Percentiles rank a stretch among this genome's conserved stretches.
Evolutionary conservation across 2,888 invertebrate species (phyloP).

Genomic region (Epicampocera succincta): DNA sequence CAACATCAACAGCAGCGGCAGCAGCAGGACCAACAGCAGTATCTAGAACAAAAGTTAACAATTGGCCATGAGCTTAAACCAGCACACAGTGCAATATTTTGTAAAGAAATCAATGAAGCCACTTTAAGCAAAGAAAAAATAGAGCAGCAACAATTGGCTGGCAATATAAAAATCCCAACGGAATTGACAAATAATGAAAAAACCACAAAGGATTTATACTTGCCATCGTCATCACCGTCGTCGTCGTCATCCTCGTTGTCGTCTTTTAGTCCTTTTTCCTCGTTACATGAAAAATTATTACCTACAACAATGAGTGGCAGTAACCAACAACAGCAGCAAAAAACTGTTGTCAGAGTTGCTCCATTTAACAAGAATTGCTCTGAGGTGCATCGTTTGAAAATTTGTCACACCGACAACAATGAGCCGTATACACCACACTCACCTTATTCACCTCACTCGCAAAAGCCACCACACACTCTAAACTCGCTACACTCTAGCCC

Average conservation of each 20-base stretch:
- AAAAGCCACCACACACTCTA: slow-evolving; percentile 71
- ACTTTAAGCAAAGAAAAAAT: slow-evolving; percentile 33
- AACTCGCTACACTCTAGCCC: slow-evolving; percentile 25
- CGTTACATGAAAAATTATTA: slow-evolving; percentile 28
- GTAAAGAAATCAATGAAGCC: slow-evolving; percentile 66
- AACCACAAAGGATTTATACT: slow-evolving; percentile 19
- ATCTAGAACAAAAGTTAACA: slow-evolving; percentile 55
- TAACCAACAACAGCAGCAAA: slow-evolving; percentile 70
- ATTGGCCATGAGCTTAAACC: slow-evolving; percentile 62
- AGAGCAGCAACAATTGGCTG: slow-evolving; percentile 62
- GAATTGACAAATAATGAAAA: slow-evolving; percentile 38
- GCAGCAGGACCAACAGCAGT: slow-evolving; percentile 35
- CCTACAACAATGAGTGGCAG: slow-evolving; percentile 13
- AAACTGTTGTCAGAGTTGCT: slow-evolving; percentile 83
- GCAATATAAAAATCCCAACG: slow-evolving; percentile 57
- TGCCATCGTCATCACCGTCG: slow-evolving; percentile 22
- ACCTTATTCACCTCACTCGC: slow-evolving; percentile 48
- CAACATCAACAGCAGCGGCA: slow-evolving; percentile 43
- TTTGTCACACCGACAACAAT: slow-evolving; percentile 83
- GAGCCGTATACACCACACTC: slow-evolving; percentile 56
- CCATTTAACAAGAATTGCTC: slow-evolving; percentile 79
- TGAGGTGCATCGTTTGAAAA: slow-evolving; percentile 83
- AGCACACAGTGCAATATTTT: slow-evolving; percentile 80
- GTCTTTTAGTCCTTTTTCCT: no score
- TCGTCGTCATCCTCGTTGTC: slow-evolving; percentile 1